Base-by-base conservation (phyloP, 2,888 invertebrate genomes). In the Trichopria drosophilae region DNA sequence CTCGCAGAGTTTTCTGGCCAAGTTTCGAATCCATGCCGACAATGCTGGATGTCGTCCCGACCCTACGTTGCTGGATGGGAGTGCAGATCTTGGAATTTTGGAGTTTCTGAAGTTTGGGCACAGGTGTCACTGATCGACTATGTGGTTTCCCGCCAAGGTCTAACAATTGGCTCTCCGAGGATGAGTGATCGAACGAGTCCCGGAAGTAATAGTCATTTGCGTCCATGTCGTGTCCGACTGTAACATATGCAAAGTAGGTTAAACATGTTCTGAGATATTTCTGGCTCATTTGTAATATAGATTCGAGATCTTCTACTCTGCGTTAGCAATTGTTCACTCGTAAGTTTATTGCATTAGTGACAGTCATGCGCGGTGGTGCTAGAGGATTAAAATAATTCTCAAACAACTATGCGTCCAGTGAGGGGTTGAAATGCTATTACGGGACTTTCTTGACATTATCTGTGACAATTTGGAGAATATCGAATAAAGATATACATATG, bases 101-200 rank as follows among this genome's bases (percentile, higher is more conserved):
- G n/a, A 72, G 64, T 44, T 70, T 71, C 45, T 72, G 73, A 72
- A 73, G 73, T 58, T 74, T 74, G 40, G 70, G 73, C 47, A 74
- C 73, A 3, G 73, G 73, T 26, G 74, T 68, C 29, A 67, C 66
- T 44, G 73, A 71, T 12, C 72, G 66, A 53, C 67, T 70, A 37
- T 65, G 68, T 36, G 68, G 61, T 43, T 71, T 72, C 6, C 71
- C 71, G 13, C 67, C 65, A 6, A 68, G 65, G 62, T 81, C 79
- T 67, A 83, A 66, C 60, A 84, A 77, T 63, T 86, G 87, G 48
- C 87, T 87, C 75, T 89, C 88, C 10, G 88, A 87, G 19, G 89
- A 88, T 35, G 90, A 89, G 72, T 88, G 88, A 69, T 89, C 85
- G 65, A 85, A 83, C 62, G 86, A 87, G 76, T 88, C 87, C 24